These are phyloP conservation scores for Urocitellus parryii DNA, from an alignment of 2,113 vertebrate species.

Conservation along the genomic window DNA sequence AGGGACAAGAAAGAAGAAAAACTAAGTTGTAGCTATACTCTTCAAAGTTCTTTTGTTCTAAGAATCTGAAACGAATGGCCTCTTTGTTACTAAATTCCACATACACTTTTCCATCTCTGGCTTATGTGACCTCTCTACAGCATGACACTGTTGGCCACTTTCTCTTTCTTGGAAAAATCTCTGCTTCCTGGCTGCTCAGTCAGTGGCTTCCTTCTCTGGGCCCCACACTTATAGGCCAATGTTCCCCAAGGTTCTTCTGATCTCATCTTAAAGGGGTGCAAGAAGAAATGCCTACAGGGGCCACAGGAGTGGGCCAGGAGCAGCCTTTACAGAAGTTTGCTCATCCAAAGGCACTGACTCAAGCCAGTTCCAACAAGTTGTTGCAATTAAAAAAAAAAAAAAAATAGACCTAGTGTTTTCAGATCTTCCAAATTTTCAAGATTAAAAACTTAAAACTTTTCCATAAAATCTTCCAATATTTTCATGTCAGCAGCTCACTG, in stretches of 20 bases:
- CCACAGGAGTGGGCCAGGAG: neutral
- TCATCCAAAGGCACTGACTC: neutral
- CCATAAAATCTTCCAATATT: neutral
- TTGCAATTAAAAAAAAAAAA: neutral
- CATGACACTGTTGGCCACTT: neutral
- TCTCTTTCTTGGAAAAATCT: slow-evolving; percentile 11
- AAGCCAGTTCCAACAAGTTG: slow-evolving; percentile 35
- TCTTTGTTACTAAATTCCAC: slow-evolving; percentile 44
- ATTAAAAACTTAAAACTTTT: neutral
- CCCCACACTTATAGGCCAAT: neutral
- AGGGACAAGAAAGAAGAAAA: slow-evolving; percentile 36
- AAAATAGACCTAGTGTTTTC: neutral
- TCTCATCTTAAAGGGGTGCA: neutral
- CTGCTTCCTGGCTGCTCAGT: neutral
- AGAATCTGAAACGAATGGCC: neutral
- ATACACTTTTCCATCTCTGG: neutral
- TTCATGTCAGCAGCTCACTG: neutral
- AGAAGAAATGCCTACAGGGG: neutral
- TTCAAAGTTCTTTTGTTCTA: slow-evolving; percentile 63
- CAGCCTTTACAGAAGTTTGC: neutral
- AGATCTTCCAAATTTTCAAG: slow-evolving; percentile 16
- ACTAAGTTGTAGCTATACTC: slow-evolving; percentile 12
- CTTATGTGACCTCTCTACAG: neutral
- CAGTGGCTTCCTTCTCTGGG: neutral
- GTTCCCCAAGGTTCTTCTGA: neutral